Percentiles rank a stretch among this genome's conserved stretches.
Evolutionary conservation across 2,113 vertebrate species (phyloP).

Genomic region (Craseonycteris thonglongyai): DNA sequence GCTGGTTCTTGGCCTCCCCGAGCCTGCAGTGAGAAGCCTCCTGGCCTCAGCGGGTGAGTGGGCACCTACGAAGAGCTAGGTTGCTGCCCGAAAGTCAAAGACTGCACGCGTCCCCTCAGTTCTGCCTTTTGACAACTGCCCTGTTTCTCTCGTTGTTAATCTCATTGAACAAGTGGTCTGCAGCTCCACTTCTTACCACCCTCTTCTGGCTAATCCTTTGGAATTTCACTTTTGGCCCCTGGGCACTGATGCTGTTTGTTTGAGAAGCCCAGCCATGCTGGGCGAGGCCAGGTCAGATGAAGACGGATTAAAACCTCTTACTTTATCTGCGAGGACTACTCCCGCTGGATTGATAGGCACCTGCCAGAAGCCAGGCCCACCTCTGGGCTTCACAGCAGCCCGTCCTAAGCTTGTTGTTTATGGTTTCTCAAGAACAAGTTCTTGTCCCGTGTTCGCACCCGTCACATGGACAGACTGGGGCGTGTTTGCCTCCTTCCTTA

Average conservation of each 20-base stretch:
- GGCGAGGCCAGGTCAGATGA: background rate
- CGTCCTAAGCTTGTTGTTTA: background rate
- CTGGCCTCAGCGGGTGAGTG: background rate
- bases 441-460: background rate
- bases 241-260: background rate
- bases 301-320: conserved; percentile 30
- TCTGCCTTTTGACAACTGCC: background rate
- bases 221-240: background rate
- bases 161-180: background rate
- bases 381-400: background rate
- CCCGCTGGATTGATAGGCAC: background rate
- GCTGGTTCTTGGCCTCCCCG: background rate
- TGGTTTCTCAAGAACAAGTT: background rate
- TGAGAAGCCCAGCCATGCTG: background rate
- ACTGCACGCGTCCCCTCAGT: background rate
- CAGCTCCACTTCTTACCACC: conserved; percentile 7
- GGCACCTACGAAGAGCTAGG: background rate
- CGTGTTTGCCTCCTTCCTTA: background rate
- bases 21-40: background rate
- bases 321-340: background rate
- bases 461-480: accelerated
- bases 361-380: background rate
- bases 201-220: conserved; percentile 48
- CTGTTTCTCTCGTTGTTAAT: background rate
- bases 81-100: background rate